Conservation (phyloP, 1,140 invertebrate genomes). For the Archegozetes longisetosus region DNA sequence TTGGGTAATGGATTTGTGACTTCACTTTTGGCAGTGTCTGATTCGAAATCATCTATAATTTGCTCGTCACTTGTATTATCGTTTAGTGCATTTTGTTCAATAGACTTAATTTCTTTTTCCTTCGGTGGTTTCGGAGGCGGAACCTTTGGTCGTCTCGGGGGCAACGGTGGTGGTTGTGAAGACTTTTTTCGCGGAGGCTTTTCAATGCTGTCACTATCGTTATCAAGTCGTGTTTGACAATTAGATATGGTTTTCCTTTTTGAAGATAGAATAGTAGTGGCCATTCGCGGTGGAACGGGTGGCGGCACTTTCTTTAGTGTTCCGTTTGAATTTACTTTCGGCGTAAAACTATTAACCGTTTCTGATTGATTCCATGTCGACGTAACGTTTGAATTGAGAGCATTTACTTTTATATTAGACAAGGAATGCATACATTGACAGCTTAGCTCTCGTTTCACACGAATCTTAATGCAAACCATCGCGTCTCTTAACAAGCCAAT, state of each 20-base stretch:
- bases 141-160: constrained; percentile 16
- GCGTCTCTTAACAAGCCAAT: constrained; percentile 64
- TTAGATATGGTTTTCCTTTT: constrained; percentile 4
- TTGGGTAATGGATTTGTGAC: no score
- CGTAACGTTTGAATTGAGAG: not conserved
- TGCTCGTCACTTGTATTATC: not conserved
- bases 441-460: constrained; percentile 36
- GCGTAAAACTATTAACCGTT: not conserved
- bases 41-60: not conserved
- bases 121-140: constrained; percentile 9
- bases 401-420: not conserved
- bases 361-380: not conserved
- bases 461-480: constrained; percentile 53
- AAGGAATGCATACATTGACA: constrained; percentile 14
- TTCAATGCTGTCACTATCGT: not conserved
- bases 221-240: not conserved
- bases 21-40: not conserved
- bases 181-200: constrained; percentile 1
- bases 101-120: not conserved
- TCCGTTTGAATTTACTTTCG: constrained; percentile 16
- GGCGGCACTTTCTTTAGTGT: constrained; percentile 19
- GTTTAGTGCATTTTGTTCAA: not conserved
- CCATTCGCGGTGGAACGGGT: constrained; percentile 19
- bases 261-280: constrained; percentile 13
- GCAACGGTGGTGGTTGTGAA: constrained; percentile 18